Conservation (phyloP, 2,888 invertebrate species). For the Andrena flavipes region DNA sequence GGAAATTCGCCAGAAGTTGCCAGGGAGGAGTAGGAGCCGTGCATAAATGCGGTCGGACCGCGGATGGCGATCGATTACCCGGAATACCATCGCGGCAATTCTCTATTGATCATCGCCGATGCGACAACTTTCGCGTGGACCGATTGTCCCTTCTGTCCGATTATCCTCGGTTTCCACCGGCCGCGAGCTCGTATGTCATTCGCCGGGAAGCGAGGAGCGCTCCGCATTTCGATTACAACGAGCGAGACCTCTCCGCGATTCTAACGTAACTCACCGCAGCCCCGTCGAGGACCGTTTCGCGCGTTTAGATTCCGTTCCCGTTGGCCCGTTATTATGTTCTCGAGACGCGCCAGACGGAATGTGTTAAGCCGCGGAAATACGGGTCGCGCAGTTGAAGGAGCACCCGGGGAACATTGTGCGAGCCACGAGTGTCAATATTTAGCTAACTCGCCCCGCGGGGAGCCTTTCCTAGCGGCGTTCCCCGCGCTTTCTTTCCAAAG, state of each 20-base stretch:
- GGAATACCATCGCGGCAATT: conserved; percentile 44
- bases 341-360: conserved; percentile 27
- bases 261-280: conserved; percentile 2
- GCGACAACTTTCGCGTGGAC: conserved; percentile 41
- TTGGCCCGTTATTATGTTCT: conserved; percentile 46
- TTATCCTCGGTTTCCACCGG: background rate
- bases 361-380: conserved; percentile 36
- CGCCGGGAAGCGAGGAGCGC: background rate
- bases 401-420: conserved; percentile 21
- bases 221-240: background rate
- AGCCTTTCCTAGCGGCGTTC: background rate
- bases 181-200: background rate
- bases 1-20: conserved; percentile 65
- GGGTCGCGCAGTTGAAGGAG: conserved; percentile 31
- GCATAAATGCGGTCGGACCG: conserved; percentile 58
- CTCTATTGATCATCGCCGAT: conserved; percentile 45
- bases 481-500: background rate
- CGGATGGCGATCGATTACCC: conserved; percentile 56
- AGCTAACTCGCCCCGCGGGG: conserved; percentile 25
- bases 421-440: conserved; percentile 47
- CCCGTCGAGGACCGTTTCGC: conserved; percentile 24
- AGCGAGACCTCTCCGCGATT: background rate
- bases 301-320: conserved; percentile 36
- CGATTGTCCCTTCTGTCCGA: conserved; percentile 27
- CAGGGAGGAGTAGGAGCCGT: conserved; percentile 20